phyloP scores from a whole-genome alignment of 2,797 vertebrate species.

The Dendrocincla fuliginosa region DNA sequence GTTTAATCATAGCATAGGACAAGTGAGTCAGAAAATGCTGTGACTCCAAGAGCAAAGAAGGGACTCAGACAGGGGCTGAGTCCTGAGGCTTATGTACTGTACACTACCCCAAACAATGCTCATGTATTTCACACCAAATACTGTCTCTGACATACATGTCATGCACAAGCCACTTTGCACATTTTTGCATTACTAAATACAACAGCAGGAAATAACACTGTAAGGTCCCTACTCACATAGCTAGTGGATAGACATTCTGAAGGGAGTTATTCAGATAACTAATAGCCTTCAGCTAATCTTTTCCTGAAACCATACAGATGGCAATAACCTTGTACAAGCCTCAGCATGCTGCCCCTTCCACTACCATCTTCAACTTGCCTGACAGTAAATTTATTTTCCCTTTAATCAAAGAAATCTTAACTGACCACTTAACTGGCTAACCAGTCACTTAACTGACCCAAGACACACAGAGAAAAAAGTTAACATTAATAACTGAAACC shows the following conservation, averaged over 20 bases:
- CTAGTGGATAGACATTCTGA: background rate
- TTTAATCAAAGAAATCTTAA: background rate
- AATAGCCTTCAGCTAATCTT: constrained; percentile 37
- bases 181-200: background rate
- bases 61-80: background rate
- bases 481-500: background rate
- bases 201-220: background rate
- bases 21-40: background rate
- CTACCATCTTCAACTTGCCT: background rate
- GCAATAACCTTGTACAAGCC: background rate
- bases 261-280: background rate
- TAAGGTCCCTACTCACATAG: background rate
- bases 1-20: background rate
- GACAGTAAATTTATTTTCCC: background rate
- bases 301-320: background rate
- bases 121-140: background rate
- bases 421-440: background rate
- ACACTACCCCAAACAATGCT: background rate
- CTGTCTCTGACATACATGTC: rapidly evolving
- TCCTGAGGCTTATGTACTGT: background rate
- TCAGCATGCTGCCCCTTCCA: background rate
- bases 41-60: background rate
- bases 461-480: background rate
- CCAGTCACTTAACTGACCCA: background rate
- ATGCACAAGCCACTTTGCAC: background rate